Conservation (phyloP, 2,797 vertebrate genomes). For the Muraenolepis orangiensis region DNA sequence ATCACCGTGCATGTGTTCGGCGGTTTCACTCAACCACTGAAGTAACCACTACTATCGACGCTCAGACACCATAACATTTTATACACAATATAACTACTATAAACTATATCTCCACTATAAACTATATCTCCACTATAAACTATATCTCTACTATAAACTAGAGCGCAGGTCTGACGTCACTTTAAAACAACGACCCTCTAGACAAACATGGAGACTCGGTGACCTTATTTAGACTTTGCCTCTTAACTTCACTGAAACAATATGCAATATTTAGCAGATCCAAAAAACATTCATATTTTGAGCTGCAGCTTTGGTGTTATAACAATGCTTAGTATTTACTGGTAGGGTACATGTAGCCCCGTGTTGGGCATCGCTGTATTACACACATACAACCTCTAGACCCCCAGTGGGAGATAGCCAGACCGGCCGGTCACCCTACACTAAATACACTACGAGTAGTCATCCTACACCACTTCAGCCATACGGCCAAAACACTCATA, state of each 20-base stretch:
- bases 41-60: not conserved
- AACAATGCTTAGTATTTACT: not conserved
- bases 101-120: no score
- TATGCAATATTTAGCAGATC: no score
- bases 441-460: not conserved
- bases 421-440: not conserved
- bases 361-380: not conserved
- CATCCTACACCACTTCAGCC: not conserved
- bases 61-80: not conserved
- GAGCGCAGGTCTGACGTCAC: not conserved
- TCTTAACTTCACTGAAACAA: no score
- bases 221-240: no score
- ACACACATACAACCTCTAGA: not conserved
- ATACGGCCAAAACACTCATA: not conserved
- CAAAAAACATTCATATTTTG: no score
- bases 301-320: no score
- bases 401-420: not conserved
- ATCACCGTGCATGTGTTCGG: not conserved
- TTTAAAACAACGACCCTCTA: not conserved
- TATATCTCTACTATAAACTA: no score
- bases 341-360: no score
- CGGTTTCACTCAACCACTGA: not conserved
- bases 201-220: no score
- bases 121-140: no score
- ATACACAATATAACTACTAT: no score